Percentiles rank a stretch among this genome's conserved stretches.
Evolutionary conservation across 2,888 invertebrate genomes (phyloP).

Genomic region (Elaeidobius kamerunicus): DNA sequence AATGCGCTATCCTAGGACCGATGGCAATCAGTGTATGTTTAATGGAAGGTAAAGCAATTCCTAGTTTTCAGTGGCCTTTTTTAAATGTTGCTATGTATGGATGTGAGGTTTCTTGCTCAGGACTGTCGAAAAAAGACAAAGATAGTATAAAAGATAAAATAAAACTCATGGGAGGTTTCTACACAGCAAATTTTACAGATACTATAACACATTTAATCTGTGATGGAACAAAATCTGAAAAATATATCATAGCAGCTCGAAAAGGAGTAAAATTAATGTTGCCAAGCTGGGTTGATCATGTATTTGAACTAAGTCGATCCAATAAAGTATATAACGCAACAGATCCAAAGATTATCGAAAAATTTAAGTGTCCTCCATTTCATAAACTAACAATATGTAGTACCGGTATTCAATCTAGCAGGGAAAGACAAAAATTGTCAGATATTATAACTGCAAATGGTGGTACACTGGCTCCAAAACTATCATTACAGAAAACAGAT

Average conservation of each 20-base stretch:
- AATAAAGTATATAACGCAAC: constrained; percentile 61
- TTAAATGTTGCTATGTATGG: constrained; percentile 79
- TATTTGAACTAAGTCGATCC: constrained; percentile 71
- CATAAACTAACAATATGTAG: constrained; percentile 74
- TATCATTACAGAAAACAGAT: constrained; percentile 56
- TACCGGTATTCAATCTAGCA: constrained; percentile 62
- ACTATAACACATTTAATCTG: constrained; percentile 81
- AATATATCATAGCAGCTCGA: constrained; percentile 71
- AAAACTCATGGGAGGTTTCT: constrained; percentile 75
- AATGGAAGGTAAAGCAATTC: constrained; percentile 67
- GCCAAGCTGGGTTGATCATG: constrained; percentile 73
- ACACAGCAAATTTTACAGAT: constrained; percentile 59
- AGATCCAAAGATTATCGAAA: constrained; percentile 61
- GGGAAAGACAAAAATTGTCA: constrained; percentile 63
- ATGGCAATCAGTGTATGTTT: constrained; percentile 75
- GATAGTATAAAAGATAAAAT: constrained; percentile 60
- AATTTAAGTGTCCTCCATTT: constrained; percentile 65
- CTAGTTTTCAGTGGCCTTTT: constrained; percentile 71
- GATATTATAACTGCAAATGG: constrained; percentile 72
- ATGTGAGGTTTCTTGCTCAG: constrained; percentile 63
- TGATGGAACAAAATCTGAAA: constrained; percentile 70
- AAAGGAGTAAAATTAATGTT: constrained; percentile 70
- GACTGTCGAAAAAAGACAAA: constrained; percentile 49
- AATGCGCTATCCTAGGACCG: constrained; percentile 77
- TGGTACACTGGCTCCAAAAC: constrained; percentile 51